Base-by-base conservation (phyloP, 2,888 invertebrate species). In the Suillia variegata region DNA sequence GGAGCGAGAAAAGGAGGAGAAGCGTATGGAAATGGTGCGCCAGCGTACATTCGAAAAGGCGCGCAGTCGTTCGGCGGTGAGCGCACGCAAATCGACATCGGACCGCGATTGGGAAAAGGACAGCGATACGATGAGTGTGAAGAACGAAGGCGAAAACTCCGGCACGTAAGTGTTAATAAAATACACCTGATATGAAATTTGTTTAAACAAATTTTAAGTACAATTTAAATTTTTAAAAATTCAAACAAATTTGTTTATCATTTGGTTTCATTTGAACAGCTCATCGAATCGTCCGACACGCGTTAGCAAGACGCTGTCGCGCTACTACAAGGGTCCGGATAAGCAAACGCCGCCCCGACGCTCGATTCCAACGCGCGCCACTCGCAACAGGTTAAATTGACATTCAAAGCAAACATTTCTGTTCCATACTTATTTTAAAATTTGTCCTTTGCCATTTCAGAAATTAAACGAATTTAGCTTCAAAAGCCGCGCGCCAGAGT, bases 321-420 rank as follows among this genome's bases (percentile, higher is more conserved):
- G 77, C 65, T 80, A 80, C 67, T 80, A 80, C 59, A 80, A 80
- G 51, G 72, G 74, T 31, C 79, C 78, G 45, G 70, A 70, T 13
- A 67, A 65, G 20, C 66, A 66, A 50, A 67, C 74, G 15, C 55
- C 55, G 1, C n/a, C 49, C 5, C 71, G 65, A 15, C 71, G 73
- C 53, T 62, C 67, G 17, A 73, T 74, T 74, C 74, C 74, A 8
- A 71, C 75, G 21, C 73, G 77, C 13, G 69, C 71, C 18, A 68
- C 77, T 13, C 69, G 76, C 56, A 67, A 62, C 60, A 66, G 65
- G 59, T 64, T 56, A 61, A 48, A 26, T 26, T 10, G 26, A 6
- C 26, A 6, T 10, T 26, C 26, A 26, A 26, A 26, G 6, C 26
- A 26, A 26, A n/a, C n/a, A n/a, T n/a, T n/a, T n/a, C n/a, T n/a